A percentile compares a stretch with the other conserved stretches of the same genome.
Evolutionary conservation across 2,113 vertebrate species (phyloP).

Genomic region (Alethe diademata): DNA sequence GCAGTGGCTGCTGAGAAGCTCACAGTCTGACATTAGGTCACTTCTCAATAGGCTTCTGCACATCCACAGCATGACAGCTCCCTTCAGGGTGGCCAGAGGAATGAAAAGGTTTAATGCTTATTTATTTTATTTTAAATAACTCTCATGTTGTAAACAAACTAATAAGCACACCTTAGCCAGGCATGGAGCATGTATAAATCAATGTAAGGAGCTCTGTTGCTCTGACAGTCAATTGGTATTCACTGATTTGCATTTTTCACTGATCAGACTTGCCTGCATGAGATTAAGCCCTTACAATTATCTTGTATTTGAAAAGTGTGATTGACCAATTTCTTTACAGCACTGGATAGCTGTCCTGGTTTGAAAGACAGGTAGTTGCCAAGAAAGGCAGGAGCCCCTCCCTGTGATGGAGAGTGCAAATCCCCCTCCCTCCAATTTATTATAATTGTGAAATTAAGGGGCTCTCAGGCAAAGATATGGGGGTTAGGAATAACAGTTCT

Average conservation of each 20-base stretch:
- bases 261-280: not conserved
- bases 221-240: not conserved
- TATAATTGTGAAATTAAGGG: too few species aligned
- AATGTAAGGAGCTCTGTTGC: not conserved
- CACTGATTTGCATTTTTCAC: not conserved
- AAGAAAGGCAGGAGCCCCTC: too few species aligned
- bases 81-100: not conserved
- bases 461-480: too few species aligned
- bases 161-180: not conserved
- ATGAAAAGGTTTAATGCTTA: not conserved
- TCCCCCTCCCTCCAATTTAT: too few species aligned
- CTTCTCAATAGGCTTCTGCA: not conserved
- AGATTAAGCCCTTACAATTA: not conserved
- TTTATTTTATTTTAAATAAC: not conserved
- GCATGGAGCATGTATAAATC: not conserved
- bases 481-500: too few species aligned
- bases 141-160: not conserved
- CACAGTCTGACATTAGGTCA: not conserved
- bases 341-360: not conserved
- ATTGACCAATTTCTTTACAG: not conserved
- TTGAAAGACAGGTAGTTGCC: too few species aligned
- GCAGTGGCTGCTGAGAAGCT: not conserved
- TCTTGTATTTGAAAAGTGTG: not conserved
- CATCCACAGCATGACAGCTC: not conserved
- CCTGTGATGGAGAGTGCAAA: too few species aligned